phyloP scores from a whole-genome alignment of 2,113 vertebrate genomes.

The Lepus americanus region DNA sequence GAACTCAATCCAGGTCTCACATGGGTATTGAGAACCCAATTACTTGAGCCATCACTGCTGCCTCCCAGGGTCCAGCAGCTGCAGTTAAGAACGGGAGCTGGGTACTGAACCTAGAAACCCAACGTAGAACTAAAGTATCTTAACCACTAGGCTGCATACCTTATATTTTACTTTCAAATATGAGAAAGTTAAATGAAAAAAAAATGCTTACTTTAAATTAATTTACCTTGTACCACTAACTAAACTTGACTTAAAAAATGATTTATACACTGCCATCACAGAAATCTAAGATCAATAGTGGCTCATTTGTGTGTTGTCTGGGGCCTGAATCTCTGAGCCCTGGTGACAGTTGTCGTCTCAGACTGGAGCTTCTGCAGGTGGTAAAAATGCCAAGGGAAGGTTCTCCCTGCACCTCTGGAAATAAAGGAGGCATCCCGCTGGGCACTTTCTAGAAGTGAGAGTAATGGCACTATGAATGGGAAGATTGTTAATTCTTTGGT shows the following conservation, averaged over 20 bases:
- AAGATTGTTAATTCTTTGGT: not conserved
- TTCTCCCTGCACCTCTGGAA: not conserved
- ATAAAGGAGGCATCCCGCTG: not conserved
- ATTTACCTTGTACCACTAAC: not conserved
- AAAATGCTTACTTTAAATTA: not conserved
- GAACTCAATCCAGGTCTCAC: too few species aligned
- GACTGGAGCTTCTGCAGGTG: not conserved
- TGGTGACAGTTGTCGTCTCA: not conserved
- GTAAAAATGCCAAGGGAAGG: not conserved
- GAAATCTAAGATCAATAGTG: not conserved
- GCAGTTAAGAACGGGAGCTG: too few species aligned
- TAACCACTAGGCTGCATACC: too few species aligned
- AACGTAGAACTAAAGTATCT: too few species aligned
- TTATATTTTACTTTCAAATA: conserved; percentile 26
- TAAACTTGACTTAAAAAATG: not conserved
- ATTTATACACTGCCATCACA: not conserved
- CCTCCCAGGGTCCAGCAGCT: too few species aligned
- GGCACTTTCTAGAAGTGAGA: not conserved
- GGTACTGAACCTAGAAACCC: too few species aligned
- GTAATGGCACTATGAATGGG: not conserved
- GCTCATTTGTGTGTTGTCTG: not conserved
- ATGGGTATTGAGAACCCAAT: too few species aligned
- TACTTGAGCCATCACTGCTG: too few species aligned
- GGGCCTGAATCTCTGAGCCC: not conserved
- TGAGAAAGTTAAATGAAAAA: conserved; percentile 34